Evolutionary conservation across 2,888 invertebrate genomes (phyloP).

Genomic region (Trissolcus japonicus): DNA sequence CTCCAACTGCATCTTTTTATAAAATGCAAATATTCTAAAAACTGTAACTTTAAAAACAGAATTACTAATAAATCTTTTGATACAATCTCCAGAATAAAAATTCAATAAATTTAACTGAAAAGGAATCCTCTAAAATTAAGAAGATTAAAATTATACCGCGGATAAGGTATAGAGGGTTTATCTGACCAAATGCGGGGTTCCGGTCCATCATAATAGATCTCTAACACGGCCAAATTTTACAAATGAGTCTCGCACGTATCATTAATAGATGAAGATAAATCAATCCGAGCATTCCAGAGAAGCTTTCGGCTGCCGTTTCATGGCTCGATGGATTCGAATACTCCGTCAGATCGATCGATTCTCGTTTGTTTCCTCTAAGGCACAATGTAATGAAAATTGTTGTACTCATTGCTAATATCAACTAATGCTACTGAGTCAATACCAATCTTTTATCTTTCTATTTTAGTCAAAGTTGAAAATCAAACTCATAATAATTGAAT

Average conservation of each 20-base stretch:
- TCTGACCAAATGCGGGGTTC: conserved; percentile 19
- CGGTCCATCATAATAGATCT: conserved; percentile 24
- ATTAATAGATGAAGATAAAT: conserved; percentile 41
- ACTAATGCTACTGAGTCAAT: neutral
- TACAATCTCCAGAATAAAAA: too few species aligned
- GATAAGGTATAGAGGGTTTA: conserved; percentile 1
- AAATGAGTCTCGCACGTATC: conserved; percentile 38
- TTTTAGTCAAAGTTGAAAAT: too few species aligned
- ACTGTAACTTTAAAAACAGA: too few species aligned
- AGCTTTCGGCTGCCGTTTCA: conserved; percentile 29
- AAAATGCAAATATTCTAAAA: too few species aligned
- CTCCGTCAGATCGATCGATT: conserved; percentile 25
- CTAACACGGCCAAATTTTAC: conserved; percentile 27
- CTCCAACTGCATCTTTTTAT: too few species aligned
- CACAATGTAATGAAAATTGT: conserved; percentile 23
- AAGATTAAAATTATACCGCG: neutral
- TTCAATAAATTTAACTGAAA: neutral
- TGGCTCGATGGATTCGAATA: conserved; percentile 22
- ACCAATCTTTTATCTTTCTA: neutral
- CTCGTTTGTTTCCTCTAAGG: conserved; percentile 24
- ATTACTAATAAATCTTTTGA: too few species aligned
- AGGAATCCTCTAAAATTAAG: neutral
- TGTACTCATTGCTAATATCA: neutral
- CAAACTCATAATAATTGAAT: too few species aligned
- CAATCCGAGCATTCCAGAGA: conserved; percentile 28